Percentiles rank a stretch among this genome's conserved stretches.
These are phyloP conservation scores for Malurus splendens DNA, from an alignment of 2,797 vertebrate species.

Conservation along the genomic window DNA sequence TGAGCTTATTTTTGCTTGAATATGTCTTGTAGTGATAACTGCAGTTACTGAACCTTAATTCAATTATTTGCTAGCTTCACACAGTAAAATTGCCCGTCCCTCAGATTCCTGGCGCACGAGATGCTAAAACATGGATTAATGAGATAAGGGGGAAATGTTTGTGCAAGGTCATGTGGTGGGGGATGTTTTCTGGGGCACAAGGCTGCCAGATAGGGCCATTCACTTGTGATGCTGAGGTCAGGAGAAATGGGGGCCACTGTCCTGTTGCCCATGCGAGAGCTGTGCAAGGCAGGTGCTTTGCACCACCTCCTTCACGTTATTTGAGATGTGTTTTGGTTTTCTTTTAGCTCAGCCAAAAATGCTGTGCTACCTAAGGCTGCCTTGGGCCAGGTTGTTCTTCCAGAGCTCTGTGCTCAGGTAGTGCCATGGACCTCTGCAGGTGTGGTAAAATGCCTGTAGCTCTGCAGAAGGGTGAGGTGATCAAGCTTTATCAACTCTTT, in stretches of 20 bases:
- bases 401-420: neutral
- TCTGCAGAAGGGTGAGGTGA: neutral
- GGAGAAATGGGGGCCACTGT: neutral
- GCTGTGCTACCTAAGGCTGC: neutral
- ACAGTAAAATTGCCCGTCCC: neutral
- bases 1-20: constrained; percentile 37
- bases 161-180: neutral
- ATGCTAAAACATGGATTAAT: neutral
- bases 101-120: neutral
- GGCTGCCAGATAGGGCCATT: neutral
- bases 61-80: constrained; percentile 43
- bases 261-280: neutral
- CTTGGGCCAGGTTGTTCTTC: neutral
- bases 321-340: neutral
- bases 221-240: neutral
- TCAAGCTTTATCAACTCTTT: neutral
- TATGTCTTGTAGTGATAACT: constrained; percentile 25
- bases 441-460: neutral
- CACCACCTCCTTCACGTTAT: neutral
- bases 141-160: neutral
- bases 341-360: neutral
- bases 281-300: neutral
- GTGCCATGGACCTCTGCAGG: neutral
- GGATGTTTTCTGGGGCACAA: neutral
- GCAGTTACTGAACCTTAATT: constrained; percentile 54